Evolutionary conservation across 2,888 invertebrate genomes (phyloP).

Genomic region (Tetanocera ferruginea): DNA sequence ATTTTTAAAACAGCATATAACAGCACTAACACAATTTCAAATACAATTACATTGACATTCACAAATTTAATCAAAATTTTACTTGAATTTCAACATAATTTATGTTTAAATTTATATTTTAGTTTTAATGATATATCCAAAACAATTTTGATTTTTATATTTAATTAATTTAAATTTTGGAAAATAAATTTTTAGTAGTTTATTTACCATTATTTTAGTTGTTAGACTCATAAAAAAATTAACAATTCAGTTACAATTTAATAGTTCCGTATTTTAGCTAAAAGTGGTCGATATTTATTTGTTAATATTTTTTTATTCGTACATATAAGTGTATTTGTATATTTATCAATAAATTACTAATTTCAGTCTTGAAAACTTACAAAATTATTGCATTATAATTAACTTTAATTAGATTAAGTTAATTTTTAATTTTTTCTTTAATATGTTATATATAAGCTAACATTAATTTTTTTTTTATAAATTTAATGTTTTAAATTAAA

Average conservation of each 20-base stretch:
- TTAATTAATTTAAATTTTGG: neutral
- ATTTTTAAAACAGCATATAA: too few species aligned
- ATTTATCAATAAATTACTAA: conserved; percentile 28
- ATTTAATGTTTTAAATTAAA: neutral
- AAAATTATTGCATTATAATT: conserved; percentile 30
- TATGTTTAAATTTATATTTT: neutral
- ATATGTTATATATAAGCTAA: neutral
- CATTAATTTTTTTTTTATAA: neutral
- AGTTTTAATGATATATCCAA: neutral
- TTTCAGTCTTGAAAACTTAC: conserved; percentile 35
- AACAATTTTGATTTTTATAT: neutral
- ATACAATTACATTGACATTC: too few species aligned
- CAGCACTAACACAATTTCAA: too few species aligned
- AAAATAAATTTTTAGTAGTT: neutral
- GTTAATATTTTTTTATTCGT: neutral
- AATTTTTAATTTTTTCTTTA: neutral
- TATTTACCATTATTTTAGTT: neutral
- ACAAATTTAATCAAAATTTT: neutral
- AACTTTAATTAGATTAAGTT: conserved; percentile 5
- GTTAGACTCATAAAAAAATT: too few species aligned
- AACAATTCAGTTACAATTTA: too few species aligned
- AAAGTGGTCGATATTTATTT: neutral
- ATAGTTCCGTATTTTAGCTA: neutral
- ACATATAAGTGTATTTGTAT: neutral
- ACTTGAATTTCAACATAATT: neutral